Base-by-base conservation (phyloP, 2,888 invertebrate genomes). In the Nudaria mundana region DNA sequence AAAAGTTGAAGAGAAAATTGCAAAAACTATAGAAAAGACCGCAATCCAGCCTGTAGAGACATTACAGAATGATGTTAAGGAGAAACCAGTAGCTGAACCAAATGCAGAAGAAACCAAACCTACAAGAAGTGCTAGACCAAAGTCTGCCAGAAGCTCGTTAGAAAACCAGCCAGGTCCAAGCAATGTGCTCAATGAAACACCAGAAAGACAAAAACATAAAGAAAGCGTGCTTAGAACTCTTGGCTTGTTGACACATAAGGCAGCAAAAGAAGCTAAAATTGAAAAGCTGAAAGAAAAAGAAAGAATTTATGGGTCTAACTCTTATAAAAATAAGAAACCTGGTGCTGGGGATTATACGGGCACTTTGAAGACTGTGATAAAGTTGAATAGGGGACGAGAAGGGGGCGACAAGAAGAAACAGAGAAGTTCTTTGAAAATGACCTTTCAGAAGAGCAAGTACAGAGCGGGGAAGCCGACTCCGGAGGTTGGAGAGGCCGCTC, bases 301-400 rank as follows among this genome's bases (percentile, higher is more conserved):
- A 30, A 68, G 86, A 1, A 79, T 87, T 23, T 76, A 76, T 50
- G 66, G 65, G 13, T 50, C 59, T 12, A 50, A 34, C 26, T 56
- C 68, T 1, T 59, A 70, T 29, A 80, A 80, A 40, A 69, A 57
- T 23, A 77, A 81, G 40, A 76, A 78, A 15, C 66, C 81, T 12
- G 20, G 30, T 4, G 80, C 83, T 3, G 81, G 85, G 11, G 91
- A 91, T 57, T 95, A 94, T 64, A 94, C 95, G 2, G 96, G 96
- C 24, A 95, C 95, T 0, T 73, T 96, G 51, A 96, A 95, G 72
- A 95, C 95, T 57, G 93, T 96, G 60, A 96, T 96, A 60, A 94
- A 95, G 79, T 80, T 95, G 51, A 93, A 92, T 70, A 90, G 93
- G 1, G 74, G 92, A 0, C 60, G 75, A 13, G 86, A 86, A 16